phyloP scores from a whole-genome alignment of 1,140 invertebrate genomes.

The Neodiprion virginianus region DNA sequence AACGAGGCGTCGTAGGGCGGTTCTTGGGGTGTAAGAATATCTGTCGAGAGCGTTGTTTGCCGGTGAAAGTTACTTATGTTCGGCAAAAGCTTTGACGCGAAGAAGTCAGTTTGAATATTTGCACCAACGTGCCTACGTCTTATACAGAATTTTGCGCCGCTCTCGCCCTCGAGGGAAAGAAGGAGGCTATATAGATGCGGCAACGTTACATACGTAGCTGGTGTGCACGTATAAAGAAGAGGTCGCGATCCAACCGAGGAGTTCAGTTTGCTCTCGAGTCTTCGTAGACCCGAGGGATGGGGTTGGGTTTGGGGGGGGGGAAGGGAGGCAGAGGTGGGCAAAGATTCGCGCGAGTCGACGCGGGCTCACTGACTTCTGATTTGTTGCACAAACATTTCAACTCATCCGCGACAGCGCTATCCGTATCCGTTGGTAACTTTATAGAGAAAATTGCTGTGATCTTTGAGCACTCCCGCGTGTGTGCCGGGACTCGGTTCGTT shows the following conservation, averaged over 20 bases:
- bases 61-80: not conserved
- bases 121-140: constrained; percentile 10
- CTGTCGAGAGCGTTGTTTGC: not conserved
- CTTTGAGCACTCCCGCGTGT: constrained; percentile 4
- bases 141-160: constrained; percentile 35
- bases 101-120: constrained; percentile 20
- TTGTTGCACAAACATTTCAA: constrained; percentile 29
- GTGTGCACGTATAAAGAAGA: constrained; percentile 23
- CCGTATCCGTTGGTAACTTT: constrained; percentile 24
- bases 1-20: not conserved
- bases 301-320: too few relatives aligned
- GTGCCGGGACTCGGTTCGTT: not conserved
- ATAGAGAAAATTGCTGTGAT: constrained; percentile 34
- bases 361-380: constrained; percentile 29
- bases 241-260: constrained; percentile 16
- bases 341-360: constrained; percentile 7
- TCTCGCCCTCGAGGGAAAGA: constrained; percentile 21
- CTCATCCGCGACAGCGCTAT: constrained; percentile 14
- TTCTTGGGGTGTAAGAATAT: not conserved
- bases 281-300: not conserved
- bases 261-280: constrained; percentile 27
- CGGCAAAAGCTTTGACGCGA: constrained; percentile 31
- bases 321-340: too few relatives aligned
- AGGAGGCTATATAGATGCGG: not conserved
- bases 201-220: constrained; percentile 1